Conservation (phyloP, 2,113 vertebrate genomes). For the Cheirogaleus medius region DNA sequence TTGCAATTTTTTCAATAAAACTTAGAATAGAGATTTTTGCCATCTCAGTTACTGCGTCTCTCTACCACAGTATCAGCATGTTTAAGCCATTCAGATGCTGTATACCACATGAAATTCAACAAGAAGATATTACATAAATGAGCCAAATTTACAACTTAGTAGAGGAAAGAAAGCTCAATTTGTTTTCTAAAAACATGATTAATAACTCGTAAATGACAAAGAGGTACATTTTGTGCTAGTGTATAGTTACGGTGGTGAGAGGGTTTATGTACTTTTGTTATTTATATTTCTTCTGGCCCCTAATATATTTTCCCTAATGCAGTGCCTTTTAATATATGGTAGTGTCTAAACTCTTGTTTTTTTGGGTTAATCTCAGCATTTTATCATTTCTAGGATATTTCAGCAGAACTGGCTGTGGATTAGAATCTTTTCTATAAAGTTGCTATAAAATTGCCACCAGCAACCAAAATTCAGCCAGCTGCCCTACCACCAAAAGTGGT, state of each 20-base stretch:
- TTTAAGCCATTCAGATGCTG: not conserved
- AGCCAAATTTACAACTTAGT: not conserved
- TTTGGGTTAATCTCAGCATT: not conserved
- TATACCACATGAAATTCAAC: not conserved
- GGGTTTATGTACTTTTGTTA: not conserved
- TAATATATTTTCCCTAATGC: not conserved
- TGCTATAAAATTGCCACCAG: not conserved
- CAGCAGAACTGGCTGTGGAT: not conserved
- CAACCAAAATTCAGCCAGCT: not conserved
- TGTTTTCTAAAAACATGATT: not conserved
- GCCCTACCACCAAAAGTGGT: not conserved
- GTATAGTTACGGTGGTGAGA: accelerated
- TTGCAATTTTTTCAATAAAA: not conserved
- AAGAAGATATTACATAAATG: not conserved
- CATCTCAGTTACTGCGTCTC: accelerated
- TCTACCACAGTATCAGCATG: not conserved
- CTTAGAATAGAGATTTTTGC: not conserved
- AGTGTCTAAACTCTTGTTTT: not conserved
- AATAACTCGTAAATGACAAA: not conserved
- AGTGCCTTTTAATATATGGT: not conserved
- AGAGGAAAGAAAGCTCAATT: not conserved
- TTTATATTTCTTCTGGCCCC: not conserved
- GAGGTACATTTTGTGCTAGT: not conserved
- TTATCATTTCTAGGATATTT: not conserved
- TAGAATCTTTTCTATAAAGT: not conserved